phyloP scores from a whole-genome alignment of 2,888 invertebrate genomes.

The Acanthoscelides obtectus region DNA sequence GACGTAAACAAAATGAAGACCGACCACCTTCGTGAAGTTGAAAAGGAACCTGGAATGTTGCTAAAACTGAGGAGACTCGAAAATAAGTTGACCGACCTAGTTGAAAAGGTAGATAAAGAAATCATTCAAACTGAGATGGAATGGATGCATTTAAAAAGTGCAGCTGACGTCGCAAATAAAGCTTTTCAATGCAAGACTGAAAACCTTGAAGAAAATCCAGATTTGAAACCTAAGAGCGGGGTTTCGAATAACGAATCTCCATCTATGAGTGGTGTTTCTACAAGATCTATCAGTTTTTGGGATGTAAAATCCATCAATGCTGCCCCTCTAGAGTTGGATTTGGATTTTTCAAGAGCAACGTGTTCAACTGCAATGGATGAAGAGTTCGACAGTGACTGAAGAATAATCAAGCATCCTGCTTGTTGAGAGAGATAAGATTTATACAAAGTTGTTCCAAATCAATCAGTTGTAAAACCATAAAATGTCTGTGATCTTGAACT shows the following conservation, averaged over 20 bases:
- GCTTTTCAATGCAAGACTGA: background rate
- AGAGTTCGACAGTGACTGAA: conserved; percentile 28
- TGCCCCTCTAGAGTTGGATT: background rate
- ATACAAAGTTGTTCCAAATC: no score
- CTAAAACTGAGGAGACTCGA: conserved; percentile 24
- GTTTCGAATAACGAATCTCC: background rate
- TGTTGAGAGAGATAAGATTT: no score
- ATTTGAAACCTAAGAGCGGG: background rate
- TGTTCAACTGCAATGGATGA: conserved; percentile 6
- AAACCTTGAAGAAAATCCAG: background rate
- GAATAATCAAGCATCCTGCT: no score
- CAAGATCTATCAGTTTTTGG: no score
- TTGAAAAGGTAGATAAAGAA: conserved; percentile 31
- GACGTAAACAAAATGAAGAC: no score
- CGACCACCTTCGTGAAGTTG: no score
- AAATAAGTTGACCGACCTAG: conserved; percentile 17
- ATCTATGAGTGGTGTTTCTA: no score
- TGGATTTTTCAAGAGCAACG: background rate
- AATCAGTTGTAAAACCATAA: no score
- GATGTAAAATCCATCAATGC: background rate
- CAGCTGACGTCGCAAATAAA: conserved; percentile 11
- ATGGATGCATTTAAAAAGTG: conserved; percentile 31
- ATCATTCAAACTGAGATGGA: conserved; percentile 32
- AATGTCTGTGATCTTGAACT: no score
- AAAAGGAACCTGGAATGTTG: background rate